phyloP scores from a whole-genome alignment of 2,888 invertebrate genomes.

The Monoplex corrugatus region DNA sequence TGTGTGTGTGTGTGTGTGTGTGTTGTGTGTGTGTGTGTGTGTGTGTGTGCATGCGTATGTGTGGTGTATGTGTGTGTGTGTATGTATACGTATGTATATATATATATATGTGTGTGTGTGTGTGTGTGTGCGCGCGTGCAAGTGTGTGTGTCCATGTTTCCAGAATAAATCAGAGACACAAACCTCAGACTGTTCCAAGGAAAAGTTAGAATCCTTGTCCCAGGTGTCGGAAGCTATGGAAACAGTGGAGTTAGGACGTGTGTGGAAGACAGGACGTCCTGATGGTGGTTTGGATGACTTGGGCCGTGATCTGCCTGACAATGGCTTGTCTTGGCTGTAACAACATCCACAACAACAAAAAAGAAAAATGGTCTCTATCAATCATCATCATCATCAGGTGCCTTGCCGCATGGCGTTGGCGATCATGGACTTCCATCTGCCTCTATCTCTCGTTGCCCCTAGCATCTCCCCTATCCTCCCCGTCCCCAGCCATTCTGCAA shows the following conservation, averaged over 20 bases:
- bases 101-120: background rate
- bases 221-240: background rate
- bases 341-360: no score
- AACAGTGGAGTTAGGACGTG: background rate
- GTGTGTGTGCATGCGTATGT: background rate
- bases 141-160: no score
- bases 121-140: background rate
- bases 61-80: background rate
- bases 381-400: no score
- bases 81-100: background rate
- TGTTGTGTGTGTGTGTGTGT: background rate
- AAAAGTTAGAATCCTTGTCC: background rate
- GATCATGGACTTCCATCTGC: no score
- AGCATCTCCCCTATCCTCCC: no score
- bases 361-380: no score
- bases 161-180: no score
- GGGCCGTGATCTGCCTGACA: background rate
- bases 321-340: background rate
- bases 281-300: background rate
- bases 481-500: no score
- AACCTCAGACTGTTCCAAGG: background rate
- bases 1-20: no score
- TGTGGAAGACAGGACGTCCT: background rate
- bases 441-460: no score
- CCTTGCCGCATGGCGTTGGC: no score